Evolutionary conservation across 2,797 vertebrate species (phyloP).

Genomic region (Lepilemur septentrionalis): DNA sequence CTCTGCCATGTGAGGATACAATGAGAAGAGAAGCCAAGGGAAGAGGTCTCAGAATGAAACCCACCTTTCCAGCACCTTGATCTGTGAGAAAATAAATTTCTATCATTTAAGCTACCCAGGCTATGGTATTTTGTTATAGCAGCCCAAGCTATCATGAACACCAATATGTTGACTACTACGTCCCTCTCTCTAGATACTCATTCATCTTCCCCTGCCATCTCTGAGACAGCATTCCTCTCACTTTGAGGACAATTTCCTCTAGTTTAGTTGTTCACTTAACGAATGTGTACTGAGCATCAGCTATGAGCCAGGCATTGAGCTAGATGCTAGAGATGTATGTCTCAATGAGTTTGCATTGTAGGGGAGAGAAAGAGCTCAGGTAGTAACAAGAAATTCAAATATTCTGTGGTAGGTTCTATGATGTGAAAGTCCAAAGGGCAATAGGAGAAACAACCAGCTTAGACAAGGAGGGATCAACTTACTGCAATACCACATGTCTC

Average conservation of each 20-base stretch:
- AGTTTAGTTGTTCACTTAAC: not conserved
- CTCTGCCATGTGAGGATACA: not conserved
- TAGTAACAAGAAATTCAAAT: not conserved
- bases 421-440: not conserved
- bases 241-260: not conserved
- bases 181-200: not conserved
- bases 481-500: not conserved
- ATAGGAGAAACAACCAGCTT: not conserved
- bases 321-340: not conserved
- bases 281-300: not conserved
- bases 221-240: not conserved
- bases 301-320: not conserved
- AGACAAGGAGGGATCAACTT: not conserved
- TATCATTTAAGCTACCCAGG: not conserved
- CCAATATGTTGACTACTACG: accelerated
- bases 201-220: not conserved
- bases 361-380: not conserved
- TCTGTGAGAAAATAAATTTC: not conserved
- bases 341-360: not conserved
- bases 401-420: not conserved
- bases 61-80: not conserved
- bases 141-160: not conserved
- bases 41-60: not conserved
- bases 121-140: not conserved
- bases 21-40: not conserved